phyloP scores from a whole-genome alignment of 2,113 vertebrate genomes.

The Ameiurus melas region DNA sequence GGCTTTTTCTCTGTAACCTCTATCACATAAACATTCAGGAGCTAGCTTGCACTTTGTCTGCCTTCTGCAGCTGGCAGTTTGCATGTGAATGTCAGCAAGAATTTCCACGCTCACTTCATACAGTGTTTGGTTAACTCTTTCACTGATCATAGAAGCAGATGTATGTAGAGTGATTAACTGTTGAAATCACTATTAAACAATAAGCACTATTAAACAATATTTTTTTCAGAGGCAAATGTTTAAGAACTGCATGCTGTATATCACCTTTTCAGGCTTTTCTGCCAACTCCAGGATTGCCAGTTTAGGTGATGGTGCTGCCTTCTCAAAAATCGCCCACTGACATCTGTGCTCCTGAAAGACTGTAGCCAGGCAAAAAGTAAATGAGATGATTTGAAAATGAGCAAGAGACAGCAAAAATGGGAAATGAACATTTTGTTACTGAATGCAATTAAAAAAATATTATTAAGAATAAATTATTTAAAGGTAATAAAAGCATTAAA shows the following conservation, averaged over 20 bases:
- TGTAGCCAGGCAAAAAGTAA: conserved; percentile 14
- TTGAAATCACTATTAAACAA: background rate
- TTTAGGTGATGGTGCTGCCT: conserved; percentile 17
- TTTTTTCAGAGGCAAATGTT: background rate
- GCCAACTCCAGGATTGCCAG: conserved; percentile 8
- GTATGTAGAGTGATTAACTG: background rate
- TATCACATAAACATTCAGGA: conserved; percentile 22
- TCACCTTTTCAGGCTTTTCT: conserved; percentile 7
- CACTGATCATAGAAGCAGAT: background rate
- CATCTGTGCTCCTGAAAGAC: conserved; percentile 35
- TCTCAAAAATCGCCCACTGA: conserved; percentile 40
- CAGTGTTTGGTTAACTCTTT: conserved; percentile 21
- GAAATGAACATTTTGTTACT: background rate
- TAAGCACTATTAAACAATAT: background rate
- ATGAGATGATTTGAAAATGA: conserved; percentile 20
- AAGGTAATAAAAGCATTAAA: conserved; percentile 1
- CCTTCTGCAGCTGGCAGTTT: conserved; percentile 15
- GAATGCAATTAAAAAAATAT: background rate
- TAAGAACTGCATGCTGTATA: conserved; percentile 14
- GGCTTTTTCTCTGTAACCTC: conserved; percentile 10
- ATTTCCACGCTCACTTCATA: conserved; percentile 12
- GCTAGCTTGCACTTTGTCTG: conserved; percentile 6
- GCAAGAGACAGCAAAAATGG: background rate
- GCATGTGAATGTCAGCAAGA: conserved; percentile 17
- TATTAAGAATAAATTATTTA: background rate